Evolutionary conservation across 1,140 invertebrate species (phyloP).

Genomic region (Drosophila albomicans): DNA sequence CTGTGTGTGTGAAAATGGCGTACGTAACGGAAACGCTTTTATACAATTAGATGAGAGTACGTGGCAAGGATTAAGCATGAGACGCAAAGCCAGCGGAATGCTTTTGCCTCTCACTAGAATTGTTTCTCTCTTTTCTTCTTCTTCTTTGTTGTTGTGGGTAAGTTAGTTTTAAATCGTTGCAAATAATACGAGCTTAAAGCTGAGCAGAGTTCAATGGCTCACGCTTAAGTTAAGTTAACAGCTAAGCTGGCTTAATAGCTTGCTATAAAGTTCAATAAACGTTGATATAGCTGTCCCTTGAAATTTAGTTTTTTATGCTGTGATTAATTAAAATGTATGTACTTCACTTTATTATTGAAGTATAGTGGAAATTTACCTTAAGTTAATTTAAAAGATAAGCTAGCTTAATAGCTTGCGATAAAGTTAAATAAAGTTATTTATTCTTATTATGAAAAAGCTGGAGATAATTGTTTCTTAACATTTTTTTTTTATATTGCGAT

Average conservation of each 20-base stretch:
- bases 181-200: not conserved
- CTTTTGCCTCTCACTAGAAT: not conserved
- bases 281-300: no score
- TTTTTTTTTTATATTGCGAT: no score
- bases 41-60: conserved; percentile 78
- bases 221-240: not conserved
- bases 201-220: not conserved
- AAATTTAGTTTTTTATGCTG: no score
- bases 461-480: no score
- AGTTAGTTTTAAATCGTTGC: conserved; percentile 1
- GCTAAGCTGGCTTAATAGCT: not conserved
- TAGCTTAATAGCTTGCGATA: no score
- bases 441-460: no score
- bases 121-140: not conserved
- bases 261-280: no score
- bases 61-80: conserved; percentile 59
- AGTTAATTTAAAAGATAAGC: no score
- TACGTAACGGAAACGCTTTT: conserved; percentile 82
- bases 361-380: no score
- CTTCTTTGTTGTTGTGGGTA: not conserved
- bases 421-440: no score
- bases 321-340: no score
- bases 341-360: no score
- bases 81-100: not conserved
- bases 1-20: conserved; percentile 69